Percentiles rank a stretch among this genome's conserved stretches.
Evolutionary conservation across 1,140 invertebrate species (phyloP).

Genomic region (Drosophila bifasciata): DNA sequence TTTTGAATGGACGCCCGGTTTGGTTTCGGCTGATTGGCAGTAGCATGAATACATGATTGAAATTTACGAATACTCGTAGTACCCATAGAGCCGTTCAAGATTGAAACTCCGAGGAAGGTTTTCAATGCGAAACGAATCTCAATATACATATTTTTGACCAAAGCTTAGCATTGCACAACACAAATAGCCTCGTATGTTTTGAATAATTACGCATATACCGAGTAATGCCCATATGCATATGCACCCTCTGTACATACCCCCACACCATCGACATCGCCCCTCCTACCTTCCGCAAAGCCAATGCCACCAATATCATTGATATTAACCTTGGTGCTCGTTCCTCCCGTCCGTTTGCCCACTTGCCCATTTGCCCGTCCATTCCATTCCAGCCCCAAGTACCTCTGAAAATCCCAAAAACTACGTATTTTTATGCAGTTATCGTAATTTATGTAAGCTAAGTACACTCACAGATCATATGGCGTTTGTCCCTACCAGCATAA

Average conservation of each 20-base stretch:
- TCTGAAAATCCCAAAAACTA: slow-evolving; percentile 13
- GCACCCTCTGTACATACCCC: neutral
- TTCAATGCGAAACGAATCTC: slow-evolving; percentile 6
- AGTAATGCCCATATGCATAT: neutral
- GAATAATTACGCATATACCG: neutral
- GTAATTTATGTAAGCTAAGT: slow-evolving; percentile 69
- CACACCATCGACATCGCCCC: neutral
- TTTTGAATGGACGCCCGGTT: slow-evolving; percentile 61
- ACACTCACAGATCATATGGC: slow-evolving; percentile 58
- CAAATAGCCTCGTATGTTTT: slow-evolving; percentile 2
- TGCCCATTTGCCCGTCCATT: no score
- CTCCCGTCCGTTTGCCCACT: no score
- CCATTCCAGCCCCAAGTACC: neutral
- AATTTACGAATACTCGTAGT: slow-evolving; percentile 27
- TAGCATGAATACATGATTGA: slow-evolving; percentile 50
- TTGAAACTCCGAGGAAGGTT: slow-evolving; percentile 44
- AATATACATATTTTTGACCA: slow-evolving; percentile 14
- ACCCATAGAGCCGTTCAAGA: slow-evolving; percentile 54
- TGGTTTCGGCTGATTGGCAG: slow-evolving; percentile 58
- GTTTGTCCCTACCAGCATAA: slow-evolving; percentile 5
- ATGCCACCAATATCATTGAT: no score
- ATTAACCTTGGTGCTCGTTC: no score
- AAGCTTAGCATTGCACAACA: slow-evolving; percentile 46
- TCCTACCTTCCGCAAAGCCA: no score
- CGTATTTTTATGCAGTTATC: slow-evolving; percentile 50